These are phyloP conservation scores for Neelides sp. DNA, from an alignment of 1,140 invertebrate genomes.

Conservation along the genomic window DNA sequence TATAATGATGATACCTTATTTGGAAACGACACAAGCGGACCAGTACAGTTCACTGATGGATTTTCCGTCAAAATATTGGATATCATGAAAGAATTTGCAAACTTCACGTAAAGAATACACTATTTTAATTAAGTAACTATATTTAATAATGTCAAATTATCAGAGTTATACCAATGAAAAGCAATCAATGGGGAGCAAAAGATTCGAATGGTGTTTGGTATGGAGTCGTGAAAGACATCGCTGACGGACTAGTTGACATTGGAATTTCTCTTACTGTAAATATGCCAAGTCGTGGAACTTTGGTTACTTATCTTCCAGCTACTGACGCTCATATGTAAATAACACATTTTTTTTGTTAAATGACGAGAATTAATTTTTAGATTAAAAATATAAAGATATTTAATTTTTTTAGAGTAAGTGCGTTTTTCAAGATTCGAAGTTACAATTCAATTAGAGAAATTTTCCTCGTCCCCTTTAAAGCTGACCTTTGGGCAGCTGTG, in stretches of 20 bases:
- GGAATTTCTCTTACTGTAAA: conserved; percentile 7
- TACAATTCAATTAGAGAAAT: conserved; percentile 25
- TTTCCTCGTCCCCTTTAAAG: conserved; percentile 17
- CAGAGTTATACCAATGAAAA: not conserved
- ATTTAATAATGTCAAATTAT: not conserved
- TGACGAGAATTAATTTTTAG: not conserved
- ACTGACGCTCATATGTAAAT: conserved; percentile 22
- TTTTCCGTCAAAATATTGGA: conserved; percentile 1
- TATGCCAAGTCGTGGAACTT: not conserved
- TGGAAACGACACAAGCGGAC: not conserved
- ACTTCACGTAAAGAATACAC: conserved; percentile 11
- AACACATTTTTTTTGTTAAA: not conserved
- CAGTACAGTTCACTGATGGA: not conserved
- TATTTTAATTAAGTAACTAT: not conserved
- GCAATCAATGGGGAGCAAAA: conserved; percentile 5
- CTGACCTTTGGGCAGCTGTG: conserved; percentile 23
- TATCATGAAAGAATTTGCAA: not conserved
- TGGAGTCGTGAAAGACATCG: conserved; percentile 6
- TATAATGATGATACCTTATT: conserved; percentile 14
- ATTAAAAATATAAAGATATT: conserved; percentile 1
- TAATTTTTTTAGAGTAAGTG: conserved; percentile 18
- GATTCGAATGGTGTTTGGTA: not conserved
- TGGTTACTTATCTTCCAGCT: conserved; percentile 17
- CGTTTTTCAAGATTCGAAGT: conserved; percentile 18
- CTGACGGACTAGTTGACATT: conserved; percentile 5